phyloP scores from a whole-genome alignment of 2,113 vertebrate species.

The Cepphus grylle region DNA sequence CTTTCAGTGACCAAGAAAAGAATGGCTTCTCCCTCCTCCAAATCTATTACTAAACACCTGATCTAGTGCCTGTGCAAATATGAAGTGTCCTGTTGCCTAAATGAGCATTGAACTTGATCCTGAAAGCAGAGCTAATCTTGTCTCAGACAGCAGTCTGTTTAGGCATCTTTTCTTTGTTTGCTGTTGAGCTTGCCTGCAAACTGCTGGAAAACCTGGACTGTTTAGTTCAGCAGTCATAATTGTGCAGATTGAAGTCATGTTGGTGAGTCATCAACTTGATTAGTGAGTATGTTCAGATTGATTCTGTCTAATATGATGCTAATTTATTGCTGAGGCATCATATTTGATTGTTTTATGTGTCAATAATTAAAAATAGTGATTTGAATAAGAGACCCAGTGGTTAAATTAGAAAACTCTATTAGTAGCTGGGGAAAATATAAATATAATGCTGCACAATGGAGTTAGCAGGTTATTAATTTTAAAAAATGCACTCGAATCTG shows the following conservation, averaged over 20 bases:
- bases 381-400: background rate
- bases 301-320: background rate
- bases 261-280: background rate
- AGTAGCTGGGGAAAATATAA: background rate
- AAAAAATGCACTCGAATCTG: background rate
- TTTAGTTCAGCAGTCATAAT: background rate
- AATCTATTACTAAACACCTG: background rate
- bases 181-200: background rate
- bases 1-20: background rate
- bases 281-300: background rate
- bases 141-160: background rate
- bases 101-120: background rate
- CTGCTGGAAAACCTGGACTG: background rate
- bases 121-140: background rate
- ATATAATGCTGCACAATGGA: background rate
- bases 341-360: background rate
- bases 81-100: background rate
- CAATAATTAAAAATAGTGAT: conserved; percentile 12
- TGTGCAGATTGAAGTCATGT: background rate
- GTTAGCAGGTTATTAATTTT: background rate
- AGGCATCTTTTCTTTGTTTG: background rate
- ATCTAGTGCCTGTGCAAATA: background rate
- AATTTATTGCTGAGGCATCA: background rate
- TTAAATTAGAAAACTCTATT: background rate
- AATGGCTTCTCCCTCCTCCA: background rate